Percentiles rank a stretch among this genome's conserved stretches.
Evolutionary conservation across 1,140 invertebrate genomes (phyloP).

Genomic region (Drepana arcuata): DNA sequence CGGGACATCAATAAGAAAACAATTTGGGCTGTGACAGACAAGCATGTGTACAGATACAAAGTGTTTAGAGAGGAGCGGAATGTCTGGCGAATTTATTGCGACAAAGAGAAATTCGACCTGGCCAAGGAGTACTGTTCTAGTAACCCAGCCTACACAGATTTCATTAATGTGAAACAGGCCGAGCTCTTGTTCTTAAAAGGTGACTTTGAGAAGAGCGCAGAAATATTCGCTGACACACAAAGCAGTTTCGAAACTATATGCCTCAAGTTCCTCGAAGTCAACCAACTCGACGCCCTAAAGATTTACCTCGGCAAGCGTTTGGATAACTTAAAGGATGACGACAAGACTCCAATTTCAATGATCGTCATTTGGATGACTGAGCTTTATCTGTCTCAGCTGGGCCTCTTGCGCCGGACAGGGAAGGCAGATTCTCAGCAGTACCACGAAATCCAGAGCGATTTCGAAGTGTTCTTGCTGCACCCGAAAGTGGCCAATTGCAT

Average conservation of each 20-base stretch:
- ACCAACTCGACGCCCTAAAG: conserved; percentile 89
- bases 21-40: conserved; percentile 90
- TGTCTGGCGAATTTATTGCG: conserved; percentile 91
- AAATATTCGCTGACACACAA: conserved; percentile 89
- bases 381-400: conserved; percentile 90
- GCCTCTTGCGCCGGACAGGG: conserved; percentile 76
- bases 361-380: conserved; percentile 95
- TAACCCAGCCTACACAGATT: conserved; percentile 85
- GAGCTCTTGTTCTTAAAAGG: conserved; percentile 88
- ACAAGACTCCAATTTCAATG: conserved; percentile 90
- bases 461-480: conserved; percentile 80
- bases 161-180: conserved; percentile 91
- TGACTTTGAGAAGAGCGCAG: conserved; percentile 88
- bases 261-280: conserved; percentile 90
- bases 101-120: conserved; percentile 89
- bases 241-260: conserved; percentile 96
- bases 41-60: conserved; percentile 89
- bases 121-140: conserved; percentile 87
- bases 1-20: conserved; percentile 87
- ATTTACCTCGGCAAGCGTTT: conserved; percentile 85
- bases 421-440: conserved; percentile 74
- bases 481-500: conserved; percentile 81
- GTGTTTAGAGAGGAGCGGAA: conserved; percentile 89
- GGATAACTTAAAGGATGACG: conserved; percentile 72
- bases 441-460: conserved; percentile 83